A percentile compares a stretch with the other conserved stretches of the same genome.
Conservation (phyloP, 2,113 vertebrate species). For the Brachionichthys hirsutus region DNA sequence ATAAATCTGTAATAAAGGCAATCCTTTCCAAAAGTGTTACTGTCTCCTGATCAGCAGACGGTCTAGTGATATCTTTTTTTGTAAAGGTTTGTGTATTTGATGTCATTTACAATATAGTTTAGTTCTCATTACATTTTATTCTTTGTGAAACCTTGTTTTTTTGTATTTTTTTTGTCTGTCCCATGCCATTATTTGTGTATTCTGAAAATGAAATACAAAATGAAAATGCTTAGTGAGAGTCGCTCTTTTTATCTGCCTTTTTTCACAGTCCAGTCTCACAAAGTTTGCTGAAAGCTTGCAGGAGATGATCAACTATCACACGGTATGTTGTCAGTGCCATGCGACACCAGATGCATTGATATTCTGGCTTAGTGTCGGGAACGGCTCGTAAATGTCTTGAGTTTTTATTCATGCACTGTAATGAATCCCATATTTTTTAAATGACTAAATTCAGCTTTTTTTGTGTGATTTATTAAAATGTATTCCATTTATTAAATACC, state of each 20-base stretch:
- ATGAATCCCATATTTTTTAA: no score
- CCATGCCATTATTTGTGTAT: not conserved
- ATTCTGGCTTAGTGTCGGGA: not conserved
- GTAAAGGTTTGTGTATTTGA: constrained; percentile 1
- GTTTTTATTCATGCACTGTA: constrained; percentile 26
- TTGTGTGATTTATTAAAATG: no score
- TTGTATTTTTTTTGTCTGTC: not conserved
- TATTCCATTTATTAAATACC: no score
- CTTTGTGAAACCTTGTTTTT: not conserved
- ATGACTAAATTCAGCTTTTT: no score
- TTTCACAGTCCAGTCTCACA: constrained; percentile 85
- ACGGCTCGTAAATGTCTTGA: constrained; percentile 23
- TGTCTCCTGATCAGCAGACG: constrained; percentile 10
- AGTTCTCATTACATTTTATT: not conserved
- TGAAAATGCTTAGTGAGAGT: not conserved
- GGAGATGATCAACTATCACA: constrained; percentile 98
- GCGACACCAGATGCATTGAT: constrained; percentile 42
- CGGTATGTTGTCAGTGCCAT: constrained; percentile 78
- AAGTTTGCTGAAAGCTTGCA: constrained; percentile 96
- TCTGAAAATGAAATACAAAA: not conserved
- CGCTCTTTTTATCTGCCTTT: constrained; percentile 13
- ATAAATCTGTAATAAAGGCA: constrained; percentile 23
- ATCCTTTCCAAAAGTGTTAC: constrained; percentile 33
- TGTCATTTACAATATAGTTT: not conserved
- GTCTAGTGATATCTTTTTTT: constrained; percentile 7